A percentile compares a stretch with the other conserved stretches of the same genome.
These are phyloP conservation scores for Melanotaenia nigrans DNA, from an alignment of 2,797 vertebrate genomes.

Conservation along the genomic window DNA sequence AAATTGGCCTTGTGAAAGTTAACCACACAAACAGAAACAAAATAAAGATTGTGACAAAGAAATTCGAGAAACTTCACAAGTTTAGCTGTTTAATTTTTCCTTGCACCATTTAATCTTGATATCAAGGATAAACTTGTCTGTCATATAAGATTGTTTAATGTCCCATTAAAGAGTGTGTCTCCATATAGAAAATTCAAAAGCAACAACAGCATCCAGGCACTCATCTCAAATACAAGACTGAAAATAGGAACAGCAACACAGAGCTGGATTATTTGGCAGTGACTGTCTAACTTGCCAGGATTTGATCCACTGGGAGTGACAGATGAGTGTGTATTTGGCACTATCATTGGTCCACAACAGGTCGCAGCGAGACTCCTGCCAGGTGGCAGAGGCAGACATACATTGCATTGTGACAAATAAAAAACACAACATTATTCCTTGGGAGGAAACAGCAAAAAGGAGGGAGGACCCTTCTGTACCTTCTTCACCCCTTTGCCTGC, in stretches of 20 bases:
- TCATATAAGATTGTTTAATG: slow-evolving; percentile 42
- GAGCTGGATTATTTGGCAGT: slow-evolving; percentile 71
- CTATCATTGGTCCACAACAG: slow-evolving; percentile 73
- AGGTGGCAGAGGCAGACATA: slow-evolving; percentile 64
- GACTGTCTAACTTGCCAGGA: slow-evolving; percentile 61
- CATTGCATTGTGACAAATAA: slow-evolving; percentile 69
- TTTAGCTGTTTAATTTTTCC: slow-evolving; percentile 75
- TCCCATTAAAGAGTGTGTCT: slow-evolving; percentile 64
- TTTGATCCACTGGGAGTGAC: slow-evolving; percentile 69
- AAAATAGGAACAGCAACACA: slow-evolving; percentile 38
- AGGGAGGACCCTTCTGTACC: too few species aligned
- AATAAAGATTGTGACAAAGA: not conserved
- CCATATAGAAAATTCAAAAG: slow-evolving; percentile 54
- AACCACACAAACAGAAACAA: not conserved
- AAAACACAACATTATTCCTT: slow-evolving; percentile 30
- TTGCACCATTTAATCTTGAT: slow-evolving; percentile 64
- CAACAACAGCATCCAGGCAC: slow-evolving; percentile 20
- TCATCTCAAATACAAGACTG: slow-evolving; percentile 47
- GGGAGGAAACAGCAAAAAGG: too few species aligned
- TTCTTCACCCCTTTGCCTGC: slow-evolving; percentile 32
- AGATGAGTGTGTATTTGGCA: slow-evolving; percentile 70
- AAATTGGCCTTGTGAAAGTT: not conserved
- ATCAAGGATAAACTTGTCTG: slow-evolving; percentile 51
- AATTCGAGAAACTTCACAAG: slow-evolving; percentile 8
- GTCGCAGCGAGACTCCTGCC: slow-evolving; percentile 65